Base-by-base conservation (phyloP, 2,797 vertebrate genomes). In the Acanthopagrus latus region DNA sequence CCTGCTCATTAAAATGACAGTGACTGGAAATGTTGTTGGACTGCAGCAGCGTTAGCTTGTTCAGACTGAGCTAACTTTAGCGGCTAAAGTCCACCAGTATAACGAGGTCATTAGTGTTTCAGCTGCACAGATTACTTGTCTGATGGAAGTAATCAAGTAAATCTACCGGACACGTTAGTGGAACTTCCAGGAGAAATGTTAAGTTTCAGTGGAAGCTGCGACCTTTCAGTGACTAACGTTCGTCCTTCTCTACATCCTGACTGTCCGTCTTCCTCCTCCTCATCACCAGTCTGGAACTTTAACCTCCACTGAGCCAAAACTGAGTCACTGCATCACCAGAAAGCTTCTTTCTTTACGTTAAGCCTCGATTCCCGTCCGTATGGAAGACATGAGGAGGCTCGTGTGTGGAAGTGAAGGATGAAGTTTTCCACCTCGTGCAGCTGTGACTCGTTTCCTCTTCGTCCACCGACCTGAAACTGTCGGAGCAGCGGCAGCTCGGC, bases 291-390 rank as follows among this genome's bases (percentile, higher is more conserved):
- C 14, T 52, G 74, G 64, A 79, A 57, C 74, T 56, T 27, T 51
- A 46, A 70, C 18, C 46, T 50, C 4, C 33, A 8, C 11, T 60
- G 58, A 29, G 78, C 62, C 80, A 76, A 43, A 25, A 5, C 18
- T 60, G 70, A 68, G 57, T 78, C 84, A 67, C 54, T 68, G 38
- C 29, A 33, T 50, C 73, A 59, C 44, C 72, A 58, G 43, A 23
- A 41, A 57, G 50, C 77, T 58, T 64, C 58, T 41, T 23, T 59
- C 33, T 20, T 41, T 33, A n/a, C 55, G 14, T 62, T 63, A 54
- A 50, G 44, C 66, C 64, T 51, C 47, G 48, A 78, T 84, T 80
- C 71, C 60, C 65, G 78, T 85, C 13, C 71, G 66, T 4, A 7
- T 7, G 51, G 41, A 76, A 56, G 73, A 71, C 47, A 33, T 7